Base-by-base conservation (phyloP, 2,888 invertebrate species). In the Dermolepida albohirtum region DNA sequence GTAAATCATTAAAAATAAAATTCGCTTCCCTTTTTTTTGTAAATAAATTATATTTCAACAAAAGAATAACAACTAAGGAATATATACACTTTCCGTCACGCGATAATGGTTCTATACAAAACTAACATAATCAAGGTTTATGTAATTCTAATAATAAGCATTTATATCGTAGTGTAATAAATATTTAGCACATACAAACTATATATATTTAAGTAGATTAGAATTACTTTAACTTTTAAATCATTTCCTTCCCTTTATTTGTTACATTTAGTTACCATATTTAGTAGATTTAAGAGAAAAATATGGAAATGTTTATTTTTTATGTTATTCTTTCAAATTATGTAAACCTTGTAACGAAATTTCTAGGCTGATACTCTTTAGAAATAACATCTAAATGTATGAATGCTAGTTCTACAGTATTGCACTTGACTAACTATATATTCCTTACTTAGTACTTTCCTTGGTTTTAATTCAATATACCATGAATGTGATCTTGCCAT, bases 401-500 rank as follows among this genome's bases (percentile, higher is more conserved):
- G 5, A 5, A 54, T 11, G 34, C 10, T 39, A 6, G 14, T 12
- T 22, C 10, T 8, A 34, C 6, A 10, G 34, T 34, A 34, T 34
- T 34, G 34, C 34, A 34, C 34, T 34, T 34, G 10, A 39, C 27
- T 51, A 39, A 54, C 14, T 14, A 29, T 51, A 11, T n/a, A 51
- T 51, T 51, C 29, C 51, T 52, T 14, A 29, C 11, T 59, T 34
- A 17, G 12, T 7, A n/a, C n/a, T 17, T 43, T 52, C 52, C 52
- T 64, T 43, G 41, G 64, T 64, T 64, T 4, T 54, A 52, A 64
- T 64, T 64, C 39, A 27, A 54, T 41, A 22, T 44, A n/a, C 29
- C 1, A 59, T 59, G 11, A 47, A 6, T 8, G 44, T 59, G 11
- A 47, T 64, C 64, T 64, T 64, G 64, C 64, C 64, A 64, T 64